phyloP scores from a whole-genome alignment of 2,888 invertebrate species.

The Tetropium fuscum region DNA sequence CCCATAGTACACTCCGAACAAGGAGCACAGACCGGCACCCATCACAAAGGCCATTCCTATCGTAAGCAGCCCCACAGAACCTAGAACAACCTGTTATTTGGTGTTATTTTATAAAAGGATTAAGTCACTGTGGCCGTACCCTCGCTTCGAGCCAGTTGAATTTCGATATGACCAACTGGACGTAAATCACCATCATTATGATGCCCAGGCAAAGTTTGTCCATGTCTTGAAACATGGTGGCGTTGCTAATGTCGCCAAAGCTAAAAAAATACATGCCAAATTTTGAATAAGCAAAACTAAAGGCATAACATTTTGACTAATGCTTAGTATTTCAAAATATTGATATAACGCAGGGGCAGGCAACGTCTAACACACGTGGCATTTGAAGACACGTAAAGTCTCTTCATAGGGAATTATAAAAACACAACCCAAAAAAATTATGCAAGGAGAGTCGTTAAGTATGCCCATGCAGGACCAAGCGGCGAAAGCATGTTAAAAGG shows the following conservation, averaged over 20 bases:
- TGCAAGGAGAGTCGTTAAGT: too few relatives aligned
- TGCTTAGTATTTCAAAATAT: too few relatives aligned
- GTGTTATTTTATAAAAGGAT: constrained; percentile 26
- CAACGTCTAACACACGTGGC: too few relatives aligned
- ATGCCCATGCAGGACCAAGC: too few relatives aligned
- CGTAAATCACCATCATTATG: constrained; percentile 79
- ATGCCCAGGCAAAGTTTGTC: constrained; percentile 77
- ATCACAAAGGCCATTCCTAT: constrained; percentile 81
- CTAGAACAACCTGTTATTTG: constrained; percentile 71
- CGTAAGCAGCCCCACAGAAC: constrained; percentile 76
- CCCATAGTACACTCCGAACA: constrained; percentile 79
- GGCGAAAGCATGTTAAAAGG: too few relatives aligned
- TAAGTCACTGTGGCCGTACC: constrained; percentile 62
- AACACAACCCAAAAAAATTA: too few relatives aligned
- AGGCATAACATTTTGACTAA: too few relatives aligned
- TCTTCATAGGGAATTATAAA: too few relatives aligned
- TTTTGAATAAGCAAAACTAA: too few relatives aligned
- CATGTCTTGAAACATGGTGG: constrained; percentile 79
- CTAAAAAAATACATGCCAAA: constrained; percentile 59
- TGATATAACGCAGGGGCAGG: too few relatives aligned
- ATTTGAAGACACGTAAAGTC: too few relatives aligned
- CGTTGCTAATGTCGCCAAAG: constrained; percentile 81
- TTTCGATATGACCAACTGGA: constrained; percentile 78
- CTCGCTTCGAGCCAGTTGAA: constrained; percentile 81
- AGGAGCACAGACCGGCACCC: constrained; percentile 79